These are phyloP conservation scores for Lagocephalus sceleratus DNA, from an alignment of 2,797 vertebrate species.

Conservation along the genomic window DNA sequence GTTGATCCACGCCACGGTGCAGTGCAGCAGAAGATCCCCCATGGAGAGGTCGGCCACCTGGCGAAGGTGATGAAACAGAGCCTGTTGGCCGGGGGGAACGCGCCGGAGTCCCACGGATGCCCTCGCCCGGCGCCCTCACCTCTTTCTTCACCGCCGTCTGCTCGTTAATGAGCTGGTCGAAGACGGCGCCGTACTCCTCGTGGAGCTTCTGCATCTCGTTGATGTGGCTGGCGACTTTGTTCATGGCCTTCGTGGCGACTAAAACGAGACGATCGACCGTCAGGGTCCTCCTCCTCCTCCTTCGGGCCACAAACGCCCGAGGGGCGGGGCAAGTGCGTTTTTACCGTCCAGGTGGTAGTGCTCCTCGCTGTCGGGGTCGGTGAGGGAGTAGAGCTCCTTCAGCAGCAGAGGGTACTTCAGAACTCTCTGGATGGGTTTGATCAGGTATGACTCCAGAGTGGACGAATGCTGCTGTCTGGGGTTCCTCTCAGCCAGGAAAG, in stretches of 20 bases:
- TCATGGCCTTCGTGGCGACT: conserved; percentile 98
- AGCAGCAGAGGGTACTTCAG: conserved; percentile 95
- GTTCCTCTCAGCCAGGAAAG: conserved; percentile 91
- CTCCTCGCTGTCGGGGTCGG: conserved; percentile 91
- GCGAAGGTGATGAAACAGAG: neutral
- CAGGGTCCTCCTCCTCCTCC: neutral
- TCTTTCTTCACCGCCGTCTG: conserved; percentile 91
- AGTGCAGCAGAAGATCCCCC: conserved; percentile 91
- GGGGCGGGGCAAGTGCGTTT: neutral
- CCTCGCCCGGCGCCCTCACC: conserved; percentile 60
- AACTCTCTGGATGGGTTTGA: conserved; percentile 97
- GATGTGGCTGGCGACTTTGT: conserved; percentile 97
- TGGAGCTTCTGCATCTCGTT: conserved; percentile 99
- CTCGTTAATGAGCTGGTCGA: conserved; percentile 94
- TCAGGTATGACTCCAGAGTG: conserved; percentile 95
- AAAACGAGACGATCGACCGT: neutral
- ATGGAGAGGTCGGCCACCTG: conserved; percentile 86
- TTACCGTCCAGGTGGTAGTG: conserved; percentile 95
- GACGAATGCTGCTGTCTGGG: conserved; percentile 91
- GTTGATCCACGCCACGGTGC: conserved; percentile 90
- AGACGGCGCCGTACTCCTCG: conserved; percentile 93
- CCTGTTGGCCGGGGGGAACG: fast-evolving
- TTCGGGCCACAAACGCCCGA: neutral
- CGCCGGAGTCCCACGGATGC: neutral
- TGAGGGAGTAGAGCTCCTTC: conserved; percentile 88